Percentiles rank a stretch among this genome's conserved stretches.
These are phyloP conservation scores for Xylocampa areola DNA, from an alignment of 2,888 invertebrate genomes.

Conservation along the genomic window DNA sequence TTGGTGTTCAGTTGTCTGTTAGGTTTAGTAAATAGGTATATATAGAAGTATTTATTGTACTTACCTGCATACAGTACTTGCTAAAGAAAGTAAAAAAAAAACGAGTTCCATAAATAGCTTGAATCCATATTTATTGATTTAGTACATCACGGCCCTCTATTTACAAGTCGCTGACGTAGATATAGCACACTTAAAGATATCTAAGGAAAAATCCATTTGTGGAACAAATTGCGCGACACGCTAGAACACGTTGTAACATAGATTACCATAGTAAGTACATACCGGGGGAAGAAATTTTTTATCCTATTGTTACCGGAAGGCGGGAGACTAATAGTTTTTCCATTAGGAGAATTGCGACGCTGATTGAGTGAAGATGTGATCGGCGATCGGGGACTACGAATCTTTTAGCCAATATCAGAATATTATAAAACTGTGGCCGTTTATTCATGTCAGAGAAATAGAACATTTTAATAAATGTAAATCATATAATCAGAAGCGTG, in stretches of 20 bases:
- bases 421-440: slow-evolving; percentile 33
- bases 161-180: slow-evolving; percentile 10
- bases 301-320: slow-evolving; percentile 65
- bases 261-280: slow-evolving; percentile 66
- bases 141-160: not conserved
- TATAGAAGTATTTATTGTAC: not conserved
- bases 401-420: slow-evolving; percentile 42
- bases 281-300: slow-evolving; percentile 54
- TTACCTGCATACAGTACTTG: not conserved
- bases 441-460: not conserved
- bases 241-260: slow-evolving; percentile 66
- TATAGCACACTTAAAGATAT: slow-evolving; percentile 13
- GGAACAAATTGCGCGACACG: slow-evolving; percentile 71
- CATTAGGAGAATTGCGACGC: slow-evolving; percentile 68
- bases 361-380: slow-evolving; percentile 66
- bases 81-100: not conserved
- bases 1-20: no score
- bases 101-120: slow-evolving; percentile 14
- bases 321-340: slow-evolving; percentile 73
- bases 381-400: slow-evolving; percentile 35
- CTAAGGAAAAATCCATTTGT: slow-evolving; percentile 61
- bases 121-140: slow-evolving; percentile 30
- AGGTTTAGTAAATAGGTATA: no score
- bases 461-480: no score
- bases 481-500: no score